These are phyloP conservation scores for Drosophila melanogaster DNA, from an alignment of 1,140 invertebrate species.

Conservation along the genomic window Release_6_plus_ISO1_MT NC_004354.4:10314501-10315000, in stretches of 20 bases:
- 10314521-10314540: constrained; percentile 7
- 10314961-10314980: constrained; percentile 43
- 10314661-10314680: no score
- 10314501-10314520: constrained; percentile 37
- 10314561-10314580: no score
- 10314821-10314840: constrained; percentile 40
- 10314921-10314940: constrained; percentile 67
- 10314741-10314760: not conserved
- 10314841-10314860: constrained; percentile 64
- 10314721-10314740: not conserved
- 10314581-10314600: no score
- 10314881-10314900: not conserved
- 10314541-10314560: constrained; percentile 4
- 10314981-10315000: constrained; percentile 32
- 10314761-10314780: not conserved
- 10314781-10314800: constrained; percentile 56
- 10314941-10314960: constrained; percentile 60
- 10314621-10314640: no score
- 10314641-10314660: no score
- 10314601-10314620: no score
- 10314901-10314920: constrained; percentile 20
- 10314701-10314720: not conserved
- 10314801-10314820: constrained; percentile 41
- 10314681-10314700: not conserved
- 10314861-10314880: constrained; percentile 59